phyloP scores from a whole-genome alignment of 2,888 invertebrate species.

The Eupithecia dodoneata region DNA sequence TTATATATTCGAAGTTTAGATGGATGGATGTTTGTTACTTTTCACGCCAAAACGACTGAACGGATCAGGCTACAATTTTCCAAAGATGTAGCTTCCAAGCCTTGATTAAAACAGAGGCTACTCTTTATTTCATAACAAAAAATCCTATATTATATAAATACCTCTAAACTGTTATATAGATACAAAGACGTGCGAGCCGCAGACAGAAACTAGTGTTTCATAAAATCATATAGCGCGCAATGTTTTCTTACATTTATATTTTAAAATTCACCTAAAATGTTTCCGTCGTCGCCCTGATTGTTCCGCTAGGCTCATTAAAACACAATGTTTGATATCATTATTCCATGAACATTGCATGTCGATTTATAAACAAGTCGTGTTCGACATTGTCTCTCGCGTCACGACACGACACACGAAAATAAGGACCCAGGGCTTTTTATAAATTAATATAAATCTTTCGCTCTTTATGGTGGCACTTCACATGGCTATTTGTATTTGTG shows the following conservation, averaged over 20 bases:
- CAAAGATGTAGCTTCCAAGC: too few species aligned
- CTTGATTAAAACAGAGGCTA: too few species aligned
- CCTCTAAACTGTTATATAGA: too few species aligned
- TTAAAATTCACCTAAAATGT: background rate
- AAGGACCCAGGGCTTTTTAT: conserved; percentile 53
- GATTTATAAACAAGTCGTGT: conserved; percentile 14
- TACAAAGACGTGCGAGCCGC: too few species aligned
- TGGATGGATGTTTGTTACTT: too few species aligned
- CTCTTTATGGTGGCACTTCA: conserved; percentile 23
- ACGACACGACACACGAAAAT: conserved; percentile 11
- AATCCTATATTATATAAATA: too few species aligned
- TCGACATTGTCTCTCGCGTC: conserved; percentile 11
- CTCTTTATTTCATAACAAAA: too few species aligned
- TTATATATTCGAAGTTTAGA: too few species aligned
- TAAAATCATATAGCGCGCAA: background rate
- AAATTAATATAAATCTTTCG: conserved; percentile 56
- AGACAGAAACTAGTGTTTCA: background rate
- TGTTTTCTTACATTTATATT: background rate
- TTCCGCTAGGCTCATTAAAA: conserved; percentile 5
- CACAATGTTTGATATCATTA: conserved; percentile 25
- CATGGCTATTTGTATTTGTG: too few species aligned
- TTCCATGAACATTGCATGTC: conserved; percentile 33
- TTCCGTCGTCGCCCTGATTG: background rate
- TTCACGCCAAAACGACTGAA: too few species aligned
- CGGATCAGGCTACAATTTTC: too few species aligned